Evolutionary conservation across 1,140 invertebrate genomes (phyloP).

Genomic region (Heliconius himera): DNA sequence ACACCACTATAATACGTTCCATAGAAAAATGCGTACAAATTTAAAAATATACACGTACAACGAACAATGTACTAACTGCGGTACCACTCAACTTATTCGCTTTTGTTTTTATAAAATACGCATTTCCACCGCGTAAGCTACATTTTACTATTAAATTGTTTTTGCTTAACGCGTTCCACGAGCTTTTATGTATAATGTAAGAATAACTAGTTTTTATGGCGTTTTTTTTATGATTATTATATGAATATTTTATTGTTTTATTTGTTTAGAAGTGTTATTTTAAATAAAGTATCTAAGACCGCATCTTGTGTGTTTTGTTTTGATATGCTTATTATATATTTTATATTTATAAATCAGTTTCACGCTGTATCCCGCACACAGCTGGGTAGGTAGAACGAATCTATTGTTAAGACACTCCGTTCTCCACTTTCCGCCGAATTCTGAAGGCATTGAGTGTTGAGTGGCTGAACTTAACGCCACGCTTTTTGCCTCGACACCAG

Average conservation of each 20-base stretch:
- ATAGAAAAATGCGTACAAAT: constrained; percentile 8
- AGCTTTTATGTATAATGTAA: neutral
- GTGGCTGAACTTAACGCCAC: too few relatives aligned
- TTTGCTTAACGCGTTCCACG: neutral
- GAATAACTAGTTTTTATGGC: neutral
- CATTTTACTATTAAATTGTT: constrained; percentile 7
- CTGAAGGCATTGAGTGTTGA: too few relatives aligned
- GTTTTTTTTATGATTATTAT: neutral
- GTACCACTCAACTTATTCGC: constrained; percentile 12
- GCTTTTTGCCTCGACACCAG: too few relatives aligned
- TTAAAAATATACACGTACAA: constrained; percentile 7
- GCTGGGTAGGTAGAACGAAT: too few relatives aligned
- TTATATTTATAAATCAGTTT: too few relatives aligned
- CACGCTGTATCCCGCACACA: too few relatives aligned
- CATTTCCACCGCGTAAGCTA: constrained; percentile 3
- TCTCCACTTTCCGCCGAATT: too few relatives aligned
- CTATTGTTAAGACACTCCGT: too few relatives aligned
- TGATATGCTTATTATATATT: too few relatives aligned
- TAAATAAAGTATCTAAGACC: too few relatives aligned
- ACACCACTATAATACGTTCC: neutral
- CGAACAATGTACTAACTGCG: constrained; percentile 1
- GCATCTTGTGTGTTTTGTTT: too few relatives aligned
- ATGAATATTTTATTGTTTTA: neutral
- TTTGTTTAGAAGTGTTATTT: neutral
- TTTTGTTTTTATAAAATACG: constrained; percentile 3